Conservation (phyloP, 2,797 vertebrate genomes). For the Macroramphosus scolopax region DNA sequence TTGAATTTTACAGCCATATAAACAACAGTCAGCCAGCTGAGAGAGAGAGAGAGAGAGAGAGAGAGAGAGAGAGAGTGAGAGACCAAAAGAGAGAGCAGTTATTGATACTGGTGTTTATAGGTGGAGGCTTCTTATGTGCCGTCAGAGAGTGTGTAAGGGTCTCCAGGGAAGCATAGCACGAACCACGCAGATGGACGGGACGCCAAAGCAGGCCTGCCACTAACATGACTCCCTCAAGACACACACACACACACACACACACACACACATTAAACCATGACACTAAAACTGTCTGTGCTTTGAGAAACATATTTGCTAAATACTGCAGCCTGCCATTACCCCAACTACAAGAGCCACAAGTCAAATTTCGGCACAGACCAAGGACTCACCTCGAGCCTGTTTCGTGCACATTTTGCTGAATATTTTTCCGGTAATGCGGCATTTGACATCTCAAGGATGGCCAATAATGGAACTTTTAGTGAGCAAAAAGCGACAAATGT, state of each 20-base stretch:
- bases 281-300: constrained; percentile 23
- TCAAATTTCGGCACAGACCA: too few relatives aligned
- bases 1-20: constrained; percentile 79
- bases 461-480: too few relatives aligned
- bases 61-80: constrained; percentile 15
- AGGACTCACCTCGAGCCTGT: too few relatives aligned
- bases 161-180: constrained; percentile 53
- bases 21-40: constrained; percentile 66
- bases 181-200: constrained; percentile 63
- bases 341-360: too few relatives aligned
- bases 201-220: constrained; percentile 27
- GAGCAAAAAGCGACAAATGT: too few relatives aligned
- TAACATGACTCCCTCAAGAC: constrained; percentile 38
- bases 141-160: constrained; percentile 55
- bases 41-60: constrained; percentile 13
- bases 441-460: too few relatives aligned
- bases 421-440: too few relatives aligned
- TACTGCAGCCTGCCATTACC: not conserved
- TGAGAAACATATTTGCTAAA: constrained; percentile 24
- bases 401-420: too few relatives aligned
- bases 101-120: constrained; percentile 72
- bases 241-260: constrained; percentile 18
- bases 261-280: too few relatives aligned
- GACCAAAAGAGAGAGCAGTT: constrained; percentile 23
- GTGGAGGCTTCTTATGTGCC: constrained; percentile 60